A percentile compares a stretch with the other conserved stretches of the same genome.
These are phyloP conservation scores for Caradrina clavipalpis DNA, from an alignment of 2,888 invertebrate genomes.

Conservation along the genomic window DNA sequence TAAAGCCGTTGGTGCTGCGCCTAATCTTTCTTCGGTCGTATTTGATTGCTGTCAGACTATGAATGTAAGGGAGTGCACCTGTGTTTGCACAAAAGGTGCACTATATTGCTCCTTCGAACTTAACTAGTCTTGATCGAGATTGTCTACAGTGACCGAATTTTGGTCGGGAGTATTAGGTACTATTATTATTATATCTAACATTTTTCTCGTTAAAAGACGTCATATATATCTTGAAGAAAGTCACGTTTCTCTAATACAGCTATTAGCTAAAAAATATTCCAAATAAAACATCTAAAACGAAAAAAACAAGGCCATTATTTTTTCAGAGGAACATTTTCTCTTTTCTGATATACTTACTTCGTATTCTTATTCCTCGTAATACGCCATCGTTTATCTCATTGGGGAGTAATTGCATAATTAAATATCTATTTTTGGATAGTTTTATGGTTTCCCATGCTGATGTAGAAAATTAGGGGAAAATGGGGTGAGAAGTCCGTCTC, in stretches of 20 bases:
- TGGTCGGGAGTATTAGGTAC: not conserved
- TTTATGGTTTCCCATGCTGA: slow-evolving; percentile 42
- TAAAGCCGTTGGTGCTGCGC: too few species aligned
- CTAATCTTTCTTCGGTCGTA: not conserved
- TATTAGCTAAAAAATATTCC: slow-evolving; percentile 3
- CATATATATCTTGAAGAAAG: not conserved
- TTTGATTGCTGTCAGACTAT: not conserved
- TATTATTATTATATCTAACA: not conserved
- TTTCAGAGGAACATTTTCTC: slow-evolving; percentile 7
- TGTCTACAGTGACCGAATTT: not conserved
- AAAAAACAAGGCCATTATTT: slow-evolving; percentile 46
- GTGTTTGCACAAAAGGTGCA: too few species aligned
- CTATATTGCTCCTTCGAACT: too few species aligned
- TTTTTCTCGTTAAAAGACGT: not conserved
- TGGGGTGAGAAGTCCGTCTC: slow-evolving; percentile 2
- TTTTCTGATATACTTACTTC: slow-evolving; percentile 25
- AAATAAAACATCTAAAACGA: slow-evolving; percentile 21
- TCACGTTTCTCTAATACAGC: not conserved
- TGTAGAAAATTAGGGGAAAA: slow-evolving; percentile 7
- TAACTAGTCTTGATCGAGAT: too few species aligned
- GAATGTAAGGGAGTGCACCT: not conserved
- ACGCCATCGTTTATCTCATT: slow-evolving; percentile 37
- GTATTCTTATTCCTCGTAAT: slow-evolving; percentile 13
- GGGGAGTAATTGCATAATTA: slow-evolving; percentile 61
- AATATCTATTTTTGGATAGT: slow-evolving; percentile 53